phyloP scores from a whole-genome alignment of 37 sponge, comb jelly and placozoan species.

The Crambe crambe region DNA sequence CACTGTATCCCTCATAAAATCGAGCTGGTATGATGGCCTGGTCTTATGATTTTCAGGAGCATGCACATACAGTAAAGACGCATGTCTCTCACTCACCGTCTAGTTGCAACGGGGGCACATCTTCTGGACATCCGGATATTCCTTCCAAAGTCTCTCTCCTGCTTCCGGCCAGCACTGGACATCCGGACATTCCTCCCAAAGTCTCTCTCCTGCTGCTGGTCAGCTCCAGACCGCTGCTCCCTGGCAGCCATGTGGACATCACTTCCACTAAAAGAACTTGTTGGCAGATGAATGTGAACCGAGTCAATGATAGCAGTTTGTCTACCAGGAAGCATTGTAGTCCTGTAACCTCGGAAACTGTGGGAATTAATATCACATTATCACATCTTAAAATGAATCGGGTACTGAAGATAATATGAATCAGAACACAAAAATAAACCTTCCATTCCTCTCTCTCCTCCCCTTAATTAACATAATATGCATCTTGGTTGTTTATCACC shows the following conservation, averaged over 20 bases:
- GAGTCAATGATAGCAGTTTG: background rate
- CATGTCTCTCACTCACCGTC: conserved; percentile 10
- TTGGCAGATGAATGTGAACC: background rate
- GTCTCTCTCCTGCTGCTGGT: background rate
- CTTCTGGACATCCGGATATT: conserved; percentile 4
- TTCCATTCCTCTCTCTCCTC: no score
- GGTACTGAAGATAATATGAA: no score
- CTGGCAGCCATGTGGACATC: no score
- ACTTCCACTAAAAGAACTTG: no score
- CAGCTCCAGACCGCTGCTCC: no score
- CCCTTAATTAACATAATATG: no score
- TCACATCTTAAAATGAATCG: no score
- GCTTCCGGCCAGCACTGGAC: no score
- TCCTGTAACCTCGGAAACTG: conserved; percentile 49
- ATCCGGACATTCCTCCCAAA: background rate
- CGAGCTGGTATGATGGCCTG: background rate
- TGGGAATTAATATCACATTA: no score
- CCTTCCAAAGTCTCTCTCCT: background rate
- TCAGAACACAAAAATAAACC: no score
- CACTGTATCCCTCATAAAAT: background rate
- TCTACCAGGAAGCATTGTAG: conserved; percentile 37
- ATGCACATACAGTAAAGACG: background rate
- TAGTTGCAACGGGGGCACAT: conserved; percentile 32
- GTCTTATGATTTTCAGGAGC: background rate
- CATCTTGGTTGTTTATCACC: no score